Percentiles rank a stretch among this genome's conserved stretches.
Conservation (phyloP, 1,140 invertebrate genomes). For the Neodiprion pinetum region DNA sequence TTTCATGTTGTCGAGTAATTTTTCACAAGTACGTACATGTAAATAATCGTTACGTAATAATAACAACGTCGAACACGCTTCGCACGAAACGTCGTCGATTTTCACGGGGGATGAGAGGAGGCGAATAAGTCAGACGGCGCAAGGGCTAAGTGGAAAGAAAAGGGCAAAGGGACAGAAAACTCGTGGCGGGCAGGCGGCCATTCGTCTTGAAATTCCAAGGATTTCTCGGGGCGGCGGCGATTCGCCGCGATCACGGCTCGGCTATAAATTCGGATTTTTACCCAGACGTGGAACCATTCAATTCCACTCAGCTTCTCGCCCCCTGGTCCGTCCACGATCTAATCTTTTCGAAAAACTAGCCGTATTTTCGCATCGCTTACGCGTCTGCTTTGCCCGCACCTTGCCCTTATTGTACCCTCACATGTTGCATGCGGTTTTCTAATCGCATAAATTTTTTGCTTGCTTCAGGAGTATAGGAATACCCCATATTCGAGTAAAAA, state of each 20-base stretch:
- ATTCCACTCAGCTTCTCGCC: constrained; percentile 42
- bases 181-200: constrained; percentile 24
- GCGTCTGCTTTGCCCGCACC: background rate
- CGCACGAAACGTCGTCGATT: no score
- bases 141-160: no score
- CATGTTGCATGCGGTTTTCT: background rate
- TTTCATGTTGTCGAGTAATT: no score
- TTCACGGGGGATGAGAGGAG: no score
- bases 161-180: no score
- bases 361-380: background rate
- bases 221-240: constrained; percentile 23
- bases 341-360: constrained; percentile 11
- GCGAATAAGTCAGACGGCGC: no score
- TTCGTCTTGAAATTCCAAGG: constrained; percentile 41
- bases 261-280: constrained; percentile 53
- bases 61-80: no score
- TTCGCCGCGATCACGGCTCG: constrained; percentile 13
- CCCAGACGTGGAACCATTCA: constrained; percentile 46
- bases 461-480: background rate
- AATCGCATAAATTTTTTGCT: background rate
- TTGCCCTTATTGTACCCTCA: constrained; percentile 1
- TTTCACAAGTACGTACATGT: no score
- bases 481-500: no score
- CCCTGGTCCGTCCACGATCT: constrained; percentile 24
- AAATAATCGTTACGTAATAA: no score